Base-by-base conservation (phyloP, 2,888 invertebrate species). In the Drosophila diplacantha region DNA sequence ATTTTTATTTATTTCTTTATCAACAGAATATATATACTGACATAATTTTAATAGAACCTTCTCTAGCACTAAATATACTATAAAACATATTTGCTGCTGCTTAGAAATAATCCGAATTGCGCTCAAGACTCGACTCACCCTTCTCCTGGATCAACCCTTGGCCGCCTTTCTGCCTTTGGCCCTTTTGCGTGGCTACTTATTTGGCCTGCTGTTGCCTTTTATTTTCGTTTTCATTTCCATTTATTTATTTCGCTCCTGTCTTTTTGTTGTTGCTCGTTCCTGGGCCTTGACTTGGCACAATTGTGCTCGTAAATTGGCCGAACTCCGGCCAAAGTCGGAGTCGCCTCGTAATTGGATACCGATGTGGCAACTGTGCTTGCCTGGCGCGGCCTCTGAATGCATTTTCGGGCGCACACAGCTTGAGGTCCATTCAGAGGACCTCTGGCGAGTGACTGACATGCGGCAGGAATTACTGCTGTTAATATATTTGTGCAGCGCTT, bases 361-460 rank as follows among this genome's bases (percentile, higher is more conserved):
- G 50, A 56, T 75, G 75, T 74, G 51, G 80, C 80, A 82, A 82
- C 83, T 83, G 81, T 83, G 81, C 78, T 81, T 81, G 74, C 74
- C 68, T 73, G 73, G 54, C 53, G 64, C 74, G 71, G 62, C 64
- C 75, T 69, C 68, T 71, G 56, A 68, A 59, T 59, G 62, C 52
- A 58, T 73, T 64, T 53, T 63, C 24, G 24, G 41, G 41, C 22
- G 53, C 71, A 53, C 71, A 65, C 78, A 78, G 78, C 78, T 76
- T 78, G 78, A 57, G 78, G 79, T 78, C 78, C 79, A 64, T 54
- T 58, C 46, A 20, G 14, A 47, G 63, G 53, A 56, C 55, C 24
- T 26, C 20, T 22, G n/a, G 47, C 57, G 46, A 54, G 38, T 38
- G 49, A 51, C 44, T 26, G 52, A 22, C 47, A 16, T 64, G 35